Base-by-base conservation (phyloP, 2,888 invertebrate genomes). In the Nomada fucata region DNA sequence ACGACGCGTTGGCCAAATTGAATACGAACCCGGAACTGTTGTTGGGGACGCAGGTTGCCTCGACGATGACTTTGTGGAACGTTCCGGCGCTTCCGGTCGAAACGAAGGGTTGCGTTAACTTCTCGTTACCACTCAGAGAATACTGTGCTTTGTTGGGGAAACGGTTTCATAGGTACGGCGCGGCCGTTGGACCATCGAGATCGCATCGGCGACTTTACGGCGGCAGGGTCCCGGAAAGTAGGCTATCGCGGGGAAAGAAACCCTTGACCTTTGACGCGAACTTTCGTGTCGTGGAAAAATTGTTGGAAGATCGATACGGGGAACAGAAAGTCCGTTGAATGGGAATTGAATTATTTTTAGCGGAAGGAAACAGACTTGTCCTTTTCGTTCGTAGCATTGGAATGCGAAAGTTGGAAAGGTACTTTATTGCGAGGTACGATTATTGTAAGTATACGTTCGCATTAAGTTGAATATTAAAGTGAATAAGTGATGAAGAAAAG, bases 201-300 rank as follows among this genome's bases (percentile, higher is more conserved):
- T 71, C 60, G 70, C 15, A n/a, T 13, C 57, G 23, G 47, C 7
- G 50, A 26, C 60, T 70, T 70, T 60, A 20, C 29, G 26, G 29
- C 15, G 23, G n/a, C 15, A 18, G 65, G 55, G 65, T 57, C 47
- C 44, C 36, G 57, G n/a, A 50, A 73, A 73, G 57, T 73, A 73
- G 73, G 73, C 73, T 65, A 73, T 73, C 73, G 65, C 47, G 47
- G 55, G 18, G 53, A 57, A 73, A 47, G 57, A 29, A 65, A 73
- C 73, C 65, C 73, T 73, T 65, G 73, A 73, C 73, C 73, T 73
- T 57, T 65, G 63, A 42, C 73, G 18, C 29, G 55, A 55, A 64
- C 72, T 29, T 44, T 29, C 55, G 20, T 23, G 44, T 20, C 73
- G 18, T 7, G 47, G 57, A 65, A 47, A 57, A 65, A 65, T 65